Base-by-base conservation (phyloP, 2,797 vertebrate species). In the Triplophysa yarkandensis region DNA sequence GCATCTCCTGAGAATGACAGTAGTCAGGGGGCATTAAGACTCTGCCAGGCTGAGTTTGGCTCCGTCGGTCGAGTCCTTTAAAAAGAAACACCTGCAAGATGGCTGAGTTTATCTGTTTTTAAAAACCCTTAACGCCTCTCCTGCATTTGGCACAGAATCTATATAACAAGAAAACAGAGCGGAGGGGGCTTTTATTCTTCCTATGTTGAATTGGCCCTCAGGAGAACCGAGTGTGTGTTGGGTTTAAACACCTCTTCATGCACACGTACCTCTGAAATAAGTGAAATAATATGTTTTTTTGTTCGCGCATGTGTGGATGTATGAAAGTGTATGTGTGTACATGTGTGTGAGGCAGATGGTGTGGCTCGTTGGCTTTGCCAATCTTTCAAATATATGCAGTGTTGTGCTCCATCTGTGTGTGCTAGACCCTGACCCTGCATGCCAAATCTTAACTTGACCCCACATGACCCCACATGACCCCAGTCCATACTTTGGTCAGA, bases 301-400 rank as follows among this genome's bases (percentile, higher is more conserved):
- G 50, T 41, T 52, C 1, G 34, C 65, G 41, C 36, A 69, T 65
- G 50, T 73, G 32, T 62, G 67, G 41, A 58, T 63, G 67, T n/a
- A 57, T 16, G 69, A 43, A 58, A 44, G 67, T 75, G 30, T n/a
- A n/a, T 75, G 71, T 77, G 67, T 71, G 76, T 72, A 76, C 36
- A 39, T 39, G 36, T 39, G 36, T 39, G 36, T 68, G 77, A 77
- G 74, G 75, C 79, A 83, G 82, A 82, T 82, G 81, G 81, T 67
- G 72, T 67, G 71, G 57, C 77, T 64, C 67, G 73, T 60, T 69
- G 57, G 60, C 74, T 80, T 50, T 78, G 76, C 68, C 54, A 72
- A 54, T 71, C 54, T 78, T 48, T 82, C 43, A 78, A 78, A 80
- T 76, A 77, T 82, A 79, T 82, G 80, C 81, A 78, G 68, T 48